Percentiles rank a stretch among this genome's conserved stretches.
Evolutionary conservation across 2,888 invertebrate species (phyloP).

Genomic region (Lasioglossum pauxillum): DNA sequence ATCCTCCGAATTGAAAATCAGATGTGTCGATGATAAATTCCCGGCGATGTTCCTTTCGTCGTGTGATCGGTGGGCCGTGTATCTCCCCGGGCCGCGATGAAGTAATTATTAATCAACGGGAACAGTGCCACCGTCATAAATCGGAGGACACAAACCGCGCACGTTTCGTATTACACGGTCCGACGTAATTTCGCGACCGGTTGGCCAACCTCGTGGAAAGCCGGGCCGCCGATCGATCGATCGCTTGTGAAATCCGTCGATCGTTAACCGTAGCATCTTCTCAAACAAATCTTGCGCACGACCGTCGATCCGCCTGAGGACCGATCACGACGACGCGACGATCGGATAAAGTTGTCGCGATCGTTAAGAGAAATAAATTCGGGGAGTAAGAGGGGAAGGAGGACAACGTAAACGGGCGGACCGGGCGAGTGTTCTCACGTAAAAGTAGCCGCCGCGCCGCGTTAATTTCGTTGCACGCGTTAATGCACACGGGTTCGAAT

Average conservation of each 20-base stretch:
- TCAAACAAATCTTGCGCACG: slow-evolving; percentile 2
- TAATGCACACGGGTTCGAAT: slow-evolving; percentile 38
- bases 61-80: not conserved
- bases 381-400: not conserved
- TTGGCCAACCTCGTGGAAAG: slow-evolving; percentile 11
- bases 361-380: not conserved
- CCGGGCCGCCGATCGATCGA: not conserved
- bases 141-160: not conserved
- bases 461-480: slow-evolving; percentile 51
- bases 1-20: not conserved
- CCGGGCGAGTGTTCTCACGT: slow-evolving; percentile 34
- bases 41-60: not conserved
- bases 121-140: not conserved
- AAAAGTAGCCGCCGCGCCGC: slow-evolving; percentile 22
- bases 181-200: slow-evolving; percentile 6
- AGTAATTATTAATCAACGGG: slow-evolving; percentile 19
- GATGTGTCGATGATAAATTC: not conserved
- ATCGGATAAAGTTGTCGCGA: slow-evolving; percentile 25
- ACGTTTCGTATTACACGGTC: not conserved
- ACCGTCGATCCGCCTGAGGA: not conserved
- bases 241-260: slow-evolving; percentile 4
- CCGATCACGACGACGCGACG: not conserved
- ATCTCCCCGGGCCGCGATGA: not conserved
- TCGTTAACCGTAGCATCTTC: slow-evolving; percentile 1
- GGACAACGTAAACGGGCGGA: not conserved